Evolutionary conservation across 2,797 vertebrate genomes (phyloP), one percentile per base, ranked within the genome.

Genomic region (Rhadinocentrus ornatus): DNA sequence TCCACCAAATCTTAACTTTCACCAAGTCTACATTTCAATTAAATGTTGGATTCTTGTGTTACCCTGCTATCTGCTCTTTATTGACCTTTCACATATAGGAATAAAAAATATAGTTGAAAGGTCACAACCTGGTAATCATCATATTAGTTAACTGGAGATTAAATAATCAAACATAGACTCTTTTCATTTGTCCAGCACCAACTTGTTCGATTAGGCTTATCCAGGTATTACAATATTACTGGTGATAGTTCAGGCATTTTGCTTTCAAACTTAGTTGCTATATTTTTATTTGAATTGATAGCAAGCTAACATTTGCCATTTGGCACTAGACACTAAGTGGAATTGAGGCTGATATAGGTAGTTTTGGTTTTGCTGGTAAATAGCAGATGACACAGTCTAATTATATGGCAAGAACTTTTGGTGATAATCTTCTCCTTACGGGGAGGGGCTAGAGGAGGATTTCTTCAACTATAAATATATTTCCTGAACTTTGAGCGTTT

Each of bases 1-100:
- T 34, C 59, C 52, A 54, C 52, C 5, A 27, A n/a, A 46, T 46
- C 8, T 26, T 53, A n/a, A 52, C 32, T 16, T 61, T 69, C 35
- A 41, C 24, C 24, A 37, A 37, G 12, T 41, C 20, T 34, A 4
- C 2, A 5, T 69, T 52, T 22, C 3, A 39, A 31, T 50, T 69
- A 5, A n/a, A 27, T 13, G 2, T 41, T 11, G 0, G 24, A 9
- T 26, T 15, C 3, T 18, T 7, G 18, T 29, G 35, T 62, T 55
- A 10, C 46, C 6, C 27, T 13, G 16, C 10, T 16, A 41, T 7
- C 11, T 13, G 4, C 15, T 12, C 24, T 13, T 46, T 10, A 46
- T 46, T 46, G 18, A 2, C 44, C 18, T 46, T 46, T 6, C 41
- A 44, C 41, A 44, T 18, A 46, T 46, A 8, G 44, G 44, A 46